Base-by-base conservation (phyloP, 2,113 vertebrate species). In the Lasiurus cinereus region DNA sequence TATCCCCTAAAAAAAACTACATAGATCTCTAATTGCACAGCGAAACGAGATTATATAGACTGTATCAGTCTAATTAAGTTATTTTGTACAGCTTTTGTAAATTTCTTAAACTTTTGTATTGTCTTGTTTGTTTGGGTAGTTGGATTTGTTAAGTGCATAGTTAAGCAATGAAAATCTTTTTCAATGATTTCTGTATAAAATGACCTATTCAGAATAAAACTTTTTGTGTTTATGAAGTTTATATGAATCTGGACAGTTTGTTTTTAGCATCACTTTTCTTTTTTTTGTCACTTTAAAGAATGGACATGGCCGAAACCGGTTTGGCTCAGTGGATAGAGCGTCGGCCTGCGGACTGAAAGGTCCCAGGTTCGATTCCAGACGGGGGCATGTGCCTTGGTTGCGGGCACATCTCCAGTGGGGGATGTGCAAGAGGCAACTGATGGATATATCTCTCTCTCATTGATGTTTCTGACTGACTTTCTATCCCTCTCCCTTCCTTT, bases 51-150 rank as follows among this genome's bases (percentile, higher is more conserved):
- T 93, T 1, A 59, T 91, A 54, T 54, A 93, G 98, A 98, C 98
- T 98, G 99, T 97, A 99, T 98, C 98, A 99, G 98, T 98, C 98
- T 92, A 56, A 16, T 76, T 97, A 96, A 97, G 74, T 97, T 98
- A 97, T 97, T 97, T 93, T 93, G 73, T 97, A 96, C 16, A 97
- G 88, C 93, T 97, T 95, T 95, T 96, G 95, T 97, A 97, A 94
- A 94, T 95, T 90, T 59, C 21, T 36, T 94, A 50, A 39, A 54
- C 82, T 94, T 97, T 97, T 98, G 18, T 97, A 97, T 73, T 59
- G 22, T 80, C 50, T n/a, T 96, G 90, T 90, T 94, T 96, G 84
- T 86, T 97, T 96, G 76, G 29, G 74, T 90, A 96, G 70, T 96
- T 94, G 83, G 24, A 6, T 91, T 91, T 11, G 72, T 95, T 97